Base-by-base conservation (phyloP, 37 sponge, comb jelly and placozoan species). In the Ianthella basta region DNA sequence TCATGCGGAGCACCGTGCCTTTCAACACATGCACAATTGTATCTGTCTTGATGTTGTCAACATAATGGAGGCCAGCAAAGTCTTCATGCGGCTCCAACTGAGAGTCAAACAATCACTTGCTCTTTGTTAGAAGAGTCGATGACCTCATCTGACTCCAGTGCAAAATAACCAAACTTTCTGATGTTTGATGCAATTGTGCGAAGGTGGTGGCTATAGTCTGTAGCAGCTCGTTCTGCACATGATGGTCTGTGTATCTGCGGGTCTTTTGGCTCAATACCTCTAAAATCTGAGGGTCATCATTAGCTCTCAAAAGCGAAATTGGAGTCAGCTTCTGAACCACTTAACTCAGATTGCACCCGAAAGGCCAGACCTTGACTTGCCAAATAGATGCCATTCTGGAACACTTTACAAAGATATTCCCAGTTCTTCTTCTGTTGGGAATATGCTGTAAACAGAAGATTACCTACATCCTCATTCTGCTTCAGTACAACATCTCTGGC, bases 31-130 rank as follows among this genome's bases (percentile, higher is more conserved):
- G 63, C 63, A 61, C 63, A 38, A 59, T 72, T 12, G 65, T 81
- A 24, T 74, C 68, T 38, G 72, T 56, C 35, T 0, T 75, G 32
- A 53, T 56, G 57, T 79, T 15, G 0, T 61, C 59, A 53, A 79
- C 29, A 27, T 44, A n/a, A 35, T 72, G 75, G 15, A 87, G 81
- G 20, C 82, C 78, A 60, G 70, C 53, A 87, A 87, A 87, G 0
- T 87, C 83, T 54, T 87, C 83, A 73, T 87, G 78, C 20, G 63
- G 53, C 64, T 87, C 88, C 38, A 87, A 87, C 32, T 29, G 56
- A 69, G 19, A 20, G 21, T 66, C 77, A 72, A 72, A 80, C 59
- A 33, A 75, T 39, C 13, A 88, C 55, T 37, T 88, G 83, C 23
- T 88, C 88, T 29, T 83, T 69, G 65, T 88, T 83, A 8, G 83